phyloP scores from a whole-genome alignment of 2,797 vertebrate species.

The Halcyon chelicuti region DNA sequence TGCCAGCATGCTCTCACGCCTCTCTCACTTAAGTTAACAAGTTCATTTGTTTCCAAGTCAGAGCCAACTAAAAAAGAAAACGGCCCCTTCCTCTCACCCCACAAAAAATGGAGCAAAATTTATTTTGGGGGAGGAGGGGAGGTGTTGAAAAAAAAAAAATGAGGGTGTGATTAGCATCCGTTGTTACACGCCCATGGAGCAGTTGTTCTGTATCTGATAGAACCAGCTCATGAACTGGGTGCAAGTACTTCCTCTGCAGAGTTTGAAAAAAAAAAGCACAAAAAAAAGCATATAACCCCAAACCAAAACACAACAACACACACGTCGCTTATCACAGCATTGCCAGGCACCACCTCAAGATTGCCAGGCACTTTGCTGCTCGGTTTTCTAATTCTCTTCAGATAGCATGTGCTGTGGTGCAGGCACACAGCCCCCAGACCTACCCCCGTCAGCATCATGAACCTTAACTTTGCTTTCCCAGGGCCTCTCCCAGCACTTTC shows the following conservation, averaged over 20 bases:
- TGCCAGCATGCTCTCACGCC: conserved; percentile 48
- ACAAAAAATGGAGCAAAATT: conserved; percentile 22
- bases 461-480: not conserved
- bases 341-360: not conserved
- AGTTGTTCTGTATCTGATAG: conserved; percentile 46
- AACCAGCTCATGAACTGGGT: not conserved
- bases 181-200: conserved; percentile 60
- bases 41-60: conserved; percentile 52
- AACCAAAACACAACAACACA: conserved; percentile 54
- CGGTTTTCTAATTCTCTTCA: not conserved
- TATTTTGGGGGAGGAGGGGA: conserved; percentile 52
- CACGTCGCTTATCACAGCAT: conserved; percentile 17
- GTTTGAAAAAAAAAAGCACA: not conserved
- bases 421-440: not conserved
- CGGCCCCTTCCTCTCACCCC: conserved; percentile 38
- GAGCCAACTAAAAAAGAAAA: conserved; percentile 55
- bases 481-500: not conserved
- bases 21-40: conserved; percentile 36
- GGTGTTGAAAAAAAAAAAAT: conserved; percentile 13
- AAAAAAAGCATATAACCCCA: not conserved
- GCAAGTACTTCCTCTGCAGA: conserved; percentile 60
- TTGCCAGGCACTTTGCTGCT: not conserved
- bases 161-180: conserved; percentile 72
- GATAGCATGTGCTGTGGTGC: accelerated
- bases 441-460: accelerated